Conservation (phyloP, 1,140 invertebrate species). For the Macrostomum lignano region DNA sequence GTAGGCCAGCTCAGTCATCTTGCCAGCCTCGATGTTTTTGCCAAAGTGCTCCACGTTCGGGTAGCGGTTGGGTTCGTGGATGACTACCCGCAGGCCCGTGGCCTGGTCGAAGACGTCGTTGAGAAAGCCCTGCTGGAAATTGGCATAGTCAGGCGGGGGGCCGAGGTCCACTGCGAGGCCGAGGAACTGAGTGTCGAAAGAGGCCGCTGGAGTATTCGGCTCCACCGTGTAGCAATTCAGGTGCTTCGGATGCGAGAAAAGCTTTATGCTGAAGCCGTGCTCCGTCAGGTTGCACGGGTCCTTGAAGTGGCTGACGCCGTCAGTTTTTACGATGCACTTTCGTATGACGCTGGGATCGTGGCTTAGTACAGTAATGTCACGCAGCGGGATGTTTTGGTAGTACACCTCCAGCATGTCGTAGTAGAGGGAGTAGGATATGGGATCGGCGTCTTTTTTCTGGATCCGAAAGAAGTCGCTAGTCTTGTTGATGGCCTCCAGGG, state of each 20-base stretch:
- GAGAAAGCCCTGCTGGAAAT: not conserved
- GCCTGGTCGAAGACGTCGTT: not conserved
- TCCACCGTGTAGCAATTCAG: constrained; percentile 3
- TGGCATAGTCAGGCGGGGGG: not conserved
- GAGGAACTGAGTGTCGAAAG: not conserved
- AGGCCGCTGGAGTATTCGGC: too few species aligned
- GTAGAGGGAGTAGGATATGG: not conserved
- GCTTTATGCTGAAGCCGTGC: not conserved
- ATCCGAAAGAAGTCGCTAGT: too few species aligned
- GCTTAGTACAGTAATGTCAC: not conserved
- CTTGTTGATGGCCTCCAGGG: too few species aligned
- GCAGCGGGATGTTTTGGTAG: not conserved
- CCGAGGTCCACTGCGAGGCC: not conserved
- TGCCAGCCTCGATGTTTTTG: constrained; percentile 4
- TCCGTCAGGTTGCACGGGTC: not conserved
- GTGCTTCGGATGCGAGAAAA: constrained; percentile 1
- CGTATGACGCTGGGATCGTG: not conserved
- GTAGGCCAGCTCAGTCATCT: constrained; percentile 4
- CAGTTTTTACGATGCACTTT: not conserved
- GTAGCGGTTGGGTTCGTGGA: not conserved
- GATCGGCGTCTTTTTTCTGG: not conserved
- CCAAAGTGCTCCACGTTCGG: constrained; percentile 4
- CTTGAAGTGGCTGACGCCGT: not conserved
- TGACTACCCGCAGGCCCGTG: constrained; percentile 1
- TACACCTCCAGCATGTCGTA: not conserved